phyloP scores from a whole-genome alignment of 2,797 vertebrate species.

The Amniataba percoides region DNA sequence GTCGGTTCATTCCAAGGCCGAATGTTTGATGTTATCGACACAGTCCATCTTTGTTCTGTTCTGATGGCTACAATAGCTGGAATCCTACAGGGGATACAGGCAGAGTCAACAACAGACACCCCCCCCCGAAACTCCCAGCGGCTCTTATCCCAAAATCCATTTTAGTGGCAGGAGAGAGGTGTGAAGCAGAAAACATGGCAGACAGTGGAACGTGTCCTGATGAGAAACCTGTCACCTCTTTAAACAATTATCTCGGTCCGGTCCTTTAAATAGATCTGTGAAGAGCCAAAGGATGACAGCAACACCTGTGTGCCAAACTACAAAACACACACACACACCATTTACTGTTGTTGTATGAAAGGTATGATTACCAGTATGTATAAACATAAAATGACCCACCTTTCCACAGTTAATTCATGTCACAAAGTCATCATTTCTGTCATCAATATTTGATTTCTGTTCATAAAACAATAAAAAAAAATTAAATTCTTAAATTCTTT shows the following conservation, averaged over 20 bases:
- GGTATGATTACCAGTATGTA: neutral
- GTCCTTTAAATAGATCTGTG: constrained; percentile 46
- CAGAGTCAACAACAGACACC: neutral
- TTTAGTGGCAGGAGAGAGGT: constrained; percentile 20
- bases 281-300: constrained; percentile 47
- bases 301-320: constrained; percentile 33
- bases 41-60: constrained; percentile 57
- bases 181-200: constrained; percentile 27
- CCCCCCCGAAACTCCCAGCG: neutral
- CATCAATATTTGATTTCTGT: neutral
- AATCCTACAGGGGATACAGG: constrained; percentile 6
- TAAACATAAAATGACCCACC: too few relatives aligned
- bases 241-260: constrained; percentile 29
- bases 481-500: neutral
- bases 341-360: neutral
- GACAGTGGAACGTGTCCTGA: neutral
- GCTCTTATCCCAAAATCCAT: constrained; percentile 27
- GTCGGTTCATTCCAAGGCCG: constrained; percentile 36
- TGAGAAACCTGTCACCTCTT: constrained; percentile 18
- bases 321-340: neutral
- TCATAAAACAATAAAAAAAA: neutral
- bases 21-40: constrained; percentile 57
- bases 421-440: neutral
- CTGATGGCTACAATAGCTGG: constrained; percentile 25
- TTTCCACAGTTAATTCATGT: too few relatives aligned